Evolutionary conservation across 2,113 vertebrate species (phyloP).

Genomic region (Centropristis striata): DNA sequence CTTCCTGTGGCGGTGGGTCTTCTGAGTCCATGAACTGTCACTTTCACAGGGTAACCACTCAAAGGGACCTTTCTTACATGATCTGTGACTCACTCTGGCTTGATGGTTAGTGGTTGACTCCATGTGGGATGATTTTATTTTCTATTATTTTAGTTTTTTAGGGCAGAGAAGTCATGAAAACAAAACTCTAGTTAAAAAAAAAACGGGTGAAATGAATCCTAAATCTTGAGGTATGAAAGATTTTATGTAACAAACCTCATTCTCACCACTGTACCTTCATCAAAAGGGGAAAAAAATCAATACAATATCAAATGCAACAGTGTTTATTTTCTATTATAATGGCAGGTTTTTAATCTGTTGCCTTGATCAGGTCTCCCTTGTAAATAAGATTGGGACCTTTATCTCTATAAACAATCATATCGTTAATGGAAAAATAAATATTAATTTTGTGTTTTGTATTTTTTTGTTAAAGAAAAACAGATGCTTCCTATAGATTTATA

Average conservation of each 20-base stretch:
- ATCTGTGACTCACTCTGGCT: constrained; percentile 27
- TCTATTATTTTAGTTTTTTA: neutral
- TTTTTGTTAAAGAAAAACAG: constrained; percentile 23
- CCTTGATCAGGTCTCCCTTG: constrained; percentile 37
- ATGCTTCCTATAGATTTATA: constrained; percentile 50
- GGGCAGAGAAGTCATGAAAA: constrained; percentile 21
- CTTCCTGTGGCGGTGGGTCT: constrained; percentile 80
- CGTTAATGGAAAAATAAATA: constrained; percentile 18
- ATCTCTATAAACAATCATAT: constrained; percentile 16
- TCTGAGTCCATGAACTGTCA: constrained; percentile 71
- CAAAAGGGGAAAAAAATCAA: neutral
- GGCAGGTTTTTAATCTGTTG: neutral
- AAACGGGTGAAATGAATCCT: constrained; percentile 12
- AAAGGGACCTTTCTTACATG: constrained; percentile 24
- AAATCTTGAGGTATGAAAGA: constrained; percentile 1
- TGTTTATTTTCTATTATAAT: constrained; percentile 29
- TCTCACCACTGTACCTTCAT: constrained; percentile 27
- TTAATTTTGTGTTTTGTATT: constrained; percentile 30
- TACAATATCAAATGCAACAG: neutral
- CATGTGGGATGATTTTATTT: constrained; percentile 29
- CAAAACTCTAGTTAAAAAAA: neutral
- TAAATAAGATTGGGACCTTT: constrained; percentile 38
- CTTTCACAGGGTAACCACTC: constrained; percentile 2
- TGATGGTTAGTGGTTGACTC: constrained; percentile 7
- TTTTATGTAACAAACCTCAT: constrained; percentile 19